Percentiles rank a stretch among this genome's conserved stretches.
Evolutionary conservation across 2,797 vertebrate species (phyloP).

Genomic region (Urosaurus nigricauda): DNA sequence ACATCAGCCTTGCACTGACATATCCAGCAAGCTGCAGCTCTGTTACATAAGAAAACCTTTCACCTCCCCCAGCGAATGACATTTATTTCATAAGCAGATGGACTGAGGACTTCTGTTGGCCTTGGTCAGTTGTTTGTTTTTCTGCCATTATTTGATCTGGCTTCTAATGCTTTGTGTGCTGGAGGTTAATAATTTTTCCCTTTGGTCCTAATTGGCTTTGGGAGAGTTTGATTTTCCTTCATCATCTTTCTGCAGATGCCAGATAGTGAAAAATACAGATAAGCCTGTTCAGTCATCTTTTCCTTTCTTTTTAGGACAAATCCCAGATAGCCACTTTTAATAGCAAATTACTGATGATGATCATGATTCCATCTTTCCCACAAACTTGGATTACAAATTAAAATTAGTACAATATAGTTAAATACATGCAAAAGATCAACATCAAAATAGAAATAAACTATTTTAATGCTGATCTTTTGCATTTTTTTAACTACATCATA

Average conservation of each 20-base stretch:
- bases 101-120: neutral
- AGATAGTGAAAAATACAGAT: neutral
- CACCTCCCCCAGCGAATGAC: neutral
- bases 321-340: neutral
- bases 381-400: too few species aligned
- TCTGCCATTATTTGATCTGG: neutral
- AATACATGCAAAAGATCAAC: too few species aligned
- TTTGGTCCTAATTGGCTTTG: slow-evolving; percentile 4
- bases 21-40: neutral
- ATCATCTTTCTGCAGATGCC: neutral
- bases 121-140: neutral
- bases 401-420: too few species aligned
- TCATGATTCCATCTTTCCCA: too few species aligned
- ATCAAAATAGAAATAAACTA: too few species aligned
- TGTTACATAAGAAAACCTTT: neutral
- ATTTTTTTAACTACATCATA: too few species aligned
- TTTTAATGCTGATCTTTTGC: too few species aligned
- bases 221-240: neutral
- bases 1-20: neutral
- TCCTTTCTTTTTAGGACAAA: neutral
- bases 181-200: neutral
- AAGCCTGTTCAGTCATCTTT: neutral
- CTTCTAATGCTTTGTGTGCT: neutral
- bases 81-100: slow-evolving; percentile 5
- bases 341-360: neutral